Conservation (phyloP, 2,888 invertebrate species). For the Fragum sueziense region DNA sequence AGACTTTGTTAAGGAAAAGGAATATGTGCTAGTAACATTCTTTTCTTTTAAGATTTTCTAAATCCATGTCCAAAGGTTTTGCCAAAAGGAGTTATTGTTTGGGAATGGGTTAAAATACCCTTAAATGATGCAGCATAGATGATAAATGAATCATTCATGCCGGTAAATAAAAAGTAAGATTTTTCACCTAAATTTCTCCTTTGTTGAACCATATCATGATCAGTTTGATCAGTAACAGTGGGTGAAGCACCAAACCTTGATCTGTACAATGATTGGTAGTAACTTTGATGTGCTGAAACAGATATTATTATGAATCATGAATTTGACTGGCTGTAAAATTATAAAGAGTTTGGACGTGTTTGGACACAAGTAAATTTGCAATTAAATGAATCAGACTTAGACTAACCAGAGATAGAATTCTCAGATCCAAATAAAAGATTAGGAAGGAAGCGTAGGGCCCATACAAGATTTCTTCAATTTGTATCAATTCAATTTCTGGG, state of each 20-base stretch:
- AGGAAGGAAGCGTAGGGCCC: not conserved
- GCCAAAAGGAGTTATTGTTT: too few relatives aligned
- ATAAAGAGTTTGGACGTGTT: not conserved
- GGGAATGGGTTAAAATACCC: too few relatives aligned
- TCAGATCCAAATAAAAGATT: not conserved
- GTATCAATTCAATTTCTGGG: too few relatives aligned
- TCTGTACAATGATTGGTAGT: conserved; percentile 51
- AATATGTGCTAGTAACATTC: too few relatives aligned
- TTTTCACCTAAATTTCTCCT: too few relatives aligned
- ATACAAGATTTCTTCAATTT: not conserved
- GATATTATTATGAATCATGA: not conserved
- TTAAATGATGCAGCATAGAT: too few relatives aligned
- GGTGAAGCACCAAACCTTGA: conserved; percentile 48
- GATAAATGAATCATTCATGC: too few relatives aligned
- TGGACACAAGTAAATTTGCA: not conserved
- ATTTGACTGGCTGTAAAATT: not conserved
- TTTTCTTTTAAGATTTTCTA: too few relatives aligned
- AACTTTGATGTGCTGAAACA: conserved; percentile 35
- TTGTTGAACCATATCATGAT: too few relatives aligned
- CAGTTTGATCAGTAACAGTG: not conserved
- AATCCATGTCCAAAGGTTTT: too few relatives aligned
- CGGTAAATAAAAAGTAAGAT: too few relatives aligned
- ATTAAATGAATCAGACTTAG: not conserved
- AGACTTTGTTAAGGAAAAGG: too few relatives aligned
- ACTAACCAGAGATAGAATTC: not conserved